These are phyloP conservation scores for Tetanocera ferruginea DNA, from an alignment of 2,888 invertebrate genomes.

Conservation along the genomic window DNA sequence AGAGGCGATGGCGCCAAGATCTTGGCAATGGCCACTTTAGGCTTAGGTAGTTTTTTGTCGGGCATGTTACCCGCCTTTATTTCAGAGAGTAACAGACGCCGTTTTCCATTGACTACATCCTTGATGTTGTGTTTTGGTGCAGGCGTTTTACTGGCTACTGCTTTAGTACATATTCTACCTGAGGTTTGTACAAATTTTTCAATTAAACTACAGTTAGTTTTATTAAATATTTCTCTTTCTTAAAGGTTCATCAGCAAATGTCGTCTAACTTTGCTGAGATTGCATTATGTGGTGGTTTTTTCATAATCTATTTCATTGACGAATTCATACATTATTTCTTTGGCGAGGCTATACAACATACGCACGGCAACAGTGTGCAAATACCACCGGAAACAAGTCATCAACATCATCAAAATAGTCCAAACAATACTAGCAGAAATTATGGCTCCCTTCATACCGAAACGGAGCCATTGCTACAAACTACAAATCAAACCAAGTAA, in stretches of 20 bases:
- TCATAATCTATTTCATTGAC: slow-evolving; percentile 80
- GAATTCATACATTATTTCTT: slow-evolving; percentile 80
- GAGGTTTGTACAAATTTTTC: slow-evolving; percentile 72
- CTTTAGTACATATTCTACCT: slow-evolving; percentile 84
- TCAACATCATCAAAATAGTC: neutral
- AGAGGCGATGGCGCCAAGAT: slow-evolving; percentile 73
- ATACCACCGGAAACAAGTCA: slow-evolving; percentile 25
- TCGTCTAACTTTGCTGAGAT: slow-evolving; percentile 76
- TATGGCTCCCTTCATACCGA: slow-evolving; percentile 58
- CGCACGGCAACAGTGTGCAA: slow-evolving; percentile 44
- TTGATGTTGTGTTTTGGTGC: slow-evolving; percentile 84
- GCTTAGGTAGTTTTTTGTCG: slow-evolving; percentile 77
- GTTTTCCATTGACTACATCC: slow-evolving; percentile 77
- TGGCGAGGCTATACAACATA: slow-evolving; percentile 69
- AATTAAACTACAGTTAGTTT: neutral
- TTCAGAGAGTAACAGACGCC: slow-evolving; percentile 73
- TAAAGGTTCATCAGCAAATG: slow-evolving; percentile 72
- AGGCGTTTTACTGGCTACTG: slow-evolving; percentile 83
- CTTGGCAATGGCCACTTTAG: slow-evolving; percentile 77
- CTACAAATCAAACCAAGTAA: neutral
- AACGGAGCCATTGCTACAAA: slow-evolving; percentile 45
- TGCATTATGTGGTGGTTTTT: slow-evolving; percentile 78
- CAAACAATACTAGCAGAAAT: slow-evolving; percentile 40
- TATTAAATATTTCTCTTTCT: slow-evolving; percentile 15
- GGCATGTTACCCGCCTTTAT: slow-evolving; percentile 80